A percentile compares a stretch with the other conserved stretches of the same genome.
These are phyloP conservation scores for Bellardia pandia DNA, from an alignment of 2,888 invertebrate species.

Conservation along the genomic window DNA sequence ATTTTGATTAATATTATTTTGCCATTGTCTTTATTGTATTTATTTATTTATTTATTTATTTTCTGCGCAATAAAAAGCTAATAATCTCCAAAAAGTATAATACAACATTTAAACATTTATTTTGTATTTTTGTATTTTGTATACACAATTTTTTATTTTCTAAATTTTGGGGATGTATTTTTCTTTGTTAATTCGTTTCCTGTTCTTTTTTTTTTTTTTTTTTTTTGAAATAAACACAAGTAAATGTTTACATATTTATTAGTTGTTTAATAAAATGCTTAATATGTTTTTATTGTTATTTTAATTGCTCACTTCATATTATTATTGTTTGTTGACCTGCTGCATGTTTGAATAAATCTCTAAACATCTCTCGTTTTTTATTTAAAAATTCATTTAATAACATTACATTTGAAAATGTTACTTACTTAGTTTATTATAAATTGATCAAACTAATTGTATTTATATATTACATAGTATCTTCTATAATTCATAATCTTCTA, in stretches of 20 bases:
- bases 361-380: slow-evolving; percentile 18
- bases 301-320: neutral
- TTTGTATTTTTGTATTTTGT: neutral
- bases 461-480: neutral
- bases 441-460: neutral
- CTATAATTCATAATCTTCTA: slow-evolving; percentile 50
- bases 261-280: slow-evolving; percentile 19
- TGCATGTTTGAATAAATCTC: slow-evolving; percentile 26
- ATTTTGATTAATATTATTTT: slow-evolving; percentile 59
- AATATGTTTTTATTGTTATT: neutral
- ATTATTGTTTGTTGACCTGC: neutral
- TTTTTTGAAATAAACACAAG: neutral
- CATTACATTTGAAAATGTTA: neutral
- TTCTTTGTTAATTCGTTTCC: neutral
- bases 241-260: neutral
- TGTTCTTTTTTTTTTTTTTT: neutral
- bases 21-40: slow-evolving; percentile 60
- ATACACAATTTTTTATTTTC: neutral
- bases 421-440: neutral
- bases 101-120: slow-evolving; percentile 8
- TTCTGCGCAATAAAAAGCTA: slow-evolving; percentile 56
- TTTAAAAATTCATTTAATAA: slow-evolving; percentile 1
- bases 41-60: slow-evolving; percentile 27
- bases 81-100: slow-evolving; percentile 21
- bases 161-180: slow-evolving; percentile 1